Base-by-base conservation (phyloP, 2,888 invertebrate genomes). In the Ceratothoa steindachneri region DNA sequence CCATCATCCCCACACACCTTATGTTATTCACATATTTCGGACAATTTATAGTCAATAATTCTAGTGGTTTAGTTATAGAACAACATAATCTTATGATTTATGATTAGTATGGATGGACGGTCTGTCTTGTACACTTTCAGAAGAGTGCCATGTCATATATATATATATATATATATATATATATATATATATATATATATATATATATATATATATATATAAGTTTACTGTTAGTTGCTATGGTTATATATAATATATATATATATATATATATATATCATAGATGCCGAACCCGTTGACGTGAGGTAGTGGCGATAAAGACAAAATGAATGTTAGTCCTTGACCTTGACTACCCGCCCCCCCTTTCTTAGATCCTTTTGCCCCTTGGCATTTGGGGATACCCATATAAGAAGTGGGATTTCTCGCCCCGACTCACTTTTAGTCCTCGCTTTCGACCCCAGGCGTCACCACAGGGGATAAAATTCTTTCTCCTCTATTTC, bases 171-270 rank as follows among this genome's bases (percentile, higher is more conserved):
- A 60, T 60, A 51, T 51, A 51, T 51, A 51, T 51, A 51, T 51
- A 51, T 51, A 51, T 60, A 60, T 60, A 60, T 60, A 60, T 60
- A 60, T 60, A 60, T 60, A 60, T 60, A 60, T 60, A 60, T 60
- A 60, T 60, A 60, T 60, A 60, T 60, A 55, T 60, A 60, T 60
- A 60, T 60, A 60, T 60, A 60, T 60, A 60, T 60, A 60, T 60
- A 7, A 22, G 24, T 60, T 22, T 60, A 4, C n/a, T 51, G 19
- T 51, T n/a, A n/a, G 19, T 51, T n/a, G 15, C 15, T 51, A 51
- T 51, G 19, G 15, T 24, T 60, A 60, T 60, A 60, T 24, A 24
- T 24, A 24, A 60, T 60, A 60, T 24, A 4, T 24, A 60, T 3
- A 60, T 60, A 60, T 60, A 55, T 55, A 55, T 12, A 55, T 55